Percentiles rank a stretch among this genome's conserved stretches.
These are phyloP conservation scores for Callochromis pleurospilus DNA, from an alignment of 2,113 vertebrate species.

Conservation along the genomic window DNA sequence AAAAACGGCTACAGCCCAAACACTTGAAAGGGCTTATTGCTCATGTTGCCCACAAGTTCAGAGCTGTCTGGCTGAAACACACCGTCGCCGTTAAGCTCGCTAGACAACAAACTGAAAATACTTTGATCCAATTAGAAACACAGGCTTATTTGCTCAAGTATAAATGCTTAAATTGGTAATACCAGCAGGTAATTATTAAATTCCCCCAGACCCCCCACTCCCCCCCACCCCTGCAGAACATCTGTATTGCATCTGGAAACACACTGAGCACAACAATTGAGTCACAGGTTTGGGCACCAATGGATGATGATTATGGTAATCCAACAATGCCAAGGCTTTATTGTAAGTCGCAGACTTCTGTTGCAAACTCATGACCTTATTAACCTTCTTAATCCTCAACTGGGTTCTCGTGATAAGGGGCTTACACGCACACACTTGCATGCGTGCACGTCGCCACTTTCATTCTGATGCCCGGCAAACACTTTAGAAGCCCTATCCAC, in stretches of 20 bases:
- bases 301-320: slow-evolving; percentile 60
- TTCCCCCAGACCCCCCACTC: not conserved
- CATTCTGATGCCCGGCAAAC: slow-evolving; percentile 38
- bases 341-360: slow-evolving; percentile 51
- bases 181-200: slow-evolving; percentile 57
- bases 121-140: slow-evolving; percentile 60
- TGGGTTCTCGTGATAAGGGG: slow-evolving; percentile 60
- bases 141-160: slow-evolving; percentile 33
- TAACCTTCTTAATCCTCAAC: slow-evolving; percentile 65
- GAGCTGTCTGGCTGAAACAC: slow-evolving; percentile 18
- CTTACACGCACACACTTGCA: slow-evolving; percentile 38
- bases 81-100: slow-evolving; percentile 12
- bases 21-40: slow-evolving; percentile 52
- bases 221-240: not conserved
- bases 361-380: slow-evolving; percentile 65
- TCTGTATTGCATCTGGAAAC: slow-evolving; percentile 21
- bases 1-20: slow-evolving; percentile 46
- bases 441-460: slow-evolving; percentile 4
- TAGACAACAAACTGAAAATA: slow-evolving; percentile 27
- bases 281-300: slow-evolving; percentile 46
- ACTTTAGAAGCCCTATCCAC: slow-evolving; percentile 33
- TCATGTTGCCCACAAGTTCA: slow-evolving; percentile 47
- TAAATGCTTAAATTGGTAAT: slow-evolving; percentile 52
- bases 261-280: slow-evolving; percentile 45
- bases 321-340: slow-evolving; percentile 39